These are phyloP conservation scores for Falco peregrinus DNA, from an alignment of 2,797 vertebrate genomes.

Conservation along the genomic window DNA sequence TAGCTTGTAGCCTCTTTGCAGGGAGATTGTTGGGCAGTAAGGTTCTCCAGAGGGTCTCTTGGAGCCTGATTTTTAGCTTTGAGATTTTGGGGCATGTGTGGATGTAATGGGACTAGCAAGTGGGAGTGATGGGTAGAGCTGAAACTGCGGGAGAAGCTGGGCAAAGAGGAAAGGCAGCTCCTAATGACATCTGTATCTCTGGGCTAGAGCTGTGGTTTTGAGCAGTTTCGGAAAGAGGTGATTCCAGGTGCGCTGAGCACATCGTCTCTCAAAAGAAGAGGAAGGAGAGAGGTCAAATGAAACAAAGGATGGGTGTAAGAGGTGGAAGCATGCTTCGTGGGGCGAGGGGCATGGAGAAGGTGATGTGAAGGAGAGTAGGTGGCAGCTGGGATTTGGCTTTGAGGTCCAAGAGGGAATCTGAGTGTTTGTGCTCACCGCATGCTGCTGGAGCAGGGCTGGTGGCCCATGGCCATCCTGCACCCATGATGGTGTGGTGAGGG, in stretches of 20 bases:
- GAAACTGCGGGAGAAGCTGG: not conserved
- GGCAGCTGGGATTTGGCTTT: not conserved
- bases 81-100: not conserved
- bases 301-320: not conserved
- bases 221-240: not conserved
- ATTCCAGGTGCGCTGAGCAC: not conserved
- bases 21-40: not conserved
- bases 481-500: accelerated
- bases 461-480: not conserved
- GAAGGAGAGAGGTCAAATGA: not conserved
- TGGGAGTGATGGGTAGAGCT: not conserved
- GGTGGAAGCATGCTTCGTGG: not conserved
- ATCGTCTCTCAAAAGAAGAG: not conserved
- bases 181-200: not conserved
- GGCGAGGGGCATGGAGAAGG: not conserved
- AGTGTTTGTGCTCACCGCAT: not conserved
- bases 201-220: not conserved
- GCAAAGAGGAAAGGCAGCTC: not conserved
- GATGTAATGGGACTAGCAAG: not conserved
- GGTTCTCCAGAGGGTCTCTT: not conserved
- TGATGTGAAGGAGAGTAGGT: not conserved
- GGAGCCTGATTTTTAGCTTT: not conserved
- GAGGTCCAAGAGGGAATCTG: not conserved
- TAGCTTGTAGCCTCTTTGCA: not conserved
- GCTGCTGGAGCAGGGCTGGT: not conserved